phyloP scores from a whole-genome alignment of 2,797 vertebrate genomes.

The Bradypodion ventrale region DNA sequence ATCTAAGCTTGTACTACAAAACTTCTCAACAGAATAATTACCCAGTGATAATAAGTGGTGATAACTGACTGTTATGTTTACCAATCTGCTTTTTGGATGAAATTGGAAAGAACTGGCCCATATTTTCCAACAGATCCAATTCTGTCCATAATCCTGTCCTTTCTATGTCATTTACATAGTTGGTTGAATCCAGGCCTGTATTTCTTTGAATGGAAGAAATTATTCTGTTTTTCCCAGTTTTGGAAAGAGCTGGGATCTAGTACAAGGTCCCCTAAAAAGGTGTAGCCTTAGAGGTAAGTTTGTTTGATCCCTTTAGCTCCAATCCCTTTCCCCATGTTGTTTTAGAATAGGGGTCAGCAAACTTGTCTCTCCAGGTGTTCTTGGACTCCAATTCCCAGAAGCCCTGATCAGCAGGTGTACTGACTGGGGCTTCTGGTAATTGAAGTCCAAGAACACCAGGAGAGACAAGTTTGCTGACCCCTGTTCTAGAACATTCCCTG shows the following conservation, averaged over 20 bases:
- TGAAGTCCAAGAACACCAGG: too few species aligned
- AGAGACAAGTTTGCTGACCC: too few species aligned
- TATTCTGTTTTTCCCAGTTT: background rate
- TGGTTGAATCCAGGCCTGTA: too few species aligned
- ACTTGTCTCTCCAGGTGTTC: too few species aligned
- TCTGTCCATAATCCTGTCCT: background rate
- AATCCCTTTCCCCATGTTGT: background rate
- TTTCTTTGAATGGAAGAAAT: background rate
- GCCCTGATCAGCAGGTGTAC: too few species aligned
- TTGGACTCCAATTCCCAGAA: too few species aligned
- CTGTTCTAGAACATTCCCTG: too few species aligned
- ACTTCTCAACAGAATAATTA: too few species aligned
- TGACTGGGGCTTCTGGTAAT: too few species aligned
- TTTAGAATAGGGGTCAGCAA: too few species aligned
- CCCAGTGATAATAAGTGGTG: too few species aligned
- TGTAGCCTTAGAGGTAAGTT: background rate
- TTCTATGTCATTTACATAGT: background rate
- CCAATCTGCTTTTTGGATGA: background rate
- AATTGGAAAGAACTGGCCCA: background rate
- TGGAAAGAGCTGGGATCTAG: background rate
- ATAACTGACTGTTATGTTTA: background rate
- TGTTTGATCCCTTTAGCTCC: background rate
- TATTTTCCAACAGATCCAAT: background rate
- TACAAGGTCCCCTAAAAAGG: background rate
- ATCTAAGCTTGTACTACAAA: background rate